These are phyloP conservation scores for Colius striatus DNA, from an alignment of 2,113 vertebrate species.

Conservation along the genomic window DNA sequence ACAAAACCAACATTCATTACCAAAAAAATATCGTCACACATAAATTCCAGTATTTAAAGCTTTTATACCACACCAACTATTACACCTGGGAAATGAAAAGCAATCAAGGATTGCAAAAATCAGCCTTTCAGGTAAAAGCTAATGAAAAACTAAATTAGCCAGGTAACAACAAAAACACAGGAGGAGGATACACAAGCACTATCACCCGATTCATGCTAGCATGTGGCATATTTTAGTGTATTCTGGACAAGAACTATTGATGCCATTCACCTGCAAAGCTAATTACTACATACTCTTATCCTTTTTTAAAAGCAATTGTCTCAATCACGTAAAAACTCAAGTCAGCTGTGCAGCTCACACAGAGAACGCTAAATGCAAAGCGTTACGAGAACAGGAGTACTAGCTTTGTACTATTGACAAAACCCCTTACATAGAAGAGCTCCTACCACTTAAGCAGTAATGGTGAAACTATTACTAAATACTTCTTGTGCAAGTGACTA, in stretches of 20 bases:
- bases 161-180: not conserved
- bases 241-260: not conserved
- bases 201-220: not conserved
- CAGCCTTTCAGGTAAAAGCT: not conserved
- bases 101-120: not conserved
- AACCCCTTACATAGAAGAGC: rapidly evolving
- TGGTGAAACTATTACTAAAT: not conserved
- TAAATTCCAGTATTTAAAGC: not conserved
- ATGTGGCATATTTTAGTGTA: not conserved
- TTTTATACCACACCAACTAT: not conserved
- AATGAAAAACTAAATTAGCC: not conserved
- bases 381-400: not conserved
- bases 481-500: not conserved
- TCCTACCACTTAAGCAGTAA: not conserved
- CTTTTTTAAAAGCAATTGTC: not conserved
- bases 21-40: not conserved
- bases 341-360: rapidly evolving
- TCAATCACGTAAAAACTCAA: not conserved
- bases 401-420: not conserved
- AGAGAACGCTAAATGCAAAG: not conserved
- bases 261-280: not conserved
- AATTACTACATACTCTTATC: not conserved
- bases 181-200: not conserved
- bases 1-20: not conserved
- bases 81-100: not conserved